These are phyloP conservation scores for Phenganax marumi DNA, from an alignment of 92 coral and sea anemone species.

Conservation along the genomic window DNA sequence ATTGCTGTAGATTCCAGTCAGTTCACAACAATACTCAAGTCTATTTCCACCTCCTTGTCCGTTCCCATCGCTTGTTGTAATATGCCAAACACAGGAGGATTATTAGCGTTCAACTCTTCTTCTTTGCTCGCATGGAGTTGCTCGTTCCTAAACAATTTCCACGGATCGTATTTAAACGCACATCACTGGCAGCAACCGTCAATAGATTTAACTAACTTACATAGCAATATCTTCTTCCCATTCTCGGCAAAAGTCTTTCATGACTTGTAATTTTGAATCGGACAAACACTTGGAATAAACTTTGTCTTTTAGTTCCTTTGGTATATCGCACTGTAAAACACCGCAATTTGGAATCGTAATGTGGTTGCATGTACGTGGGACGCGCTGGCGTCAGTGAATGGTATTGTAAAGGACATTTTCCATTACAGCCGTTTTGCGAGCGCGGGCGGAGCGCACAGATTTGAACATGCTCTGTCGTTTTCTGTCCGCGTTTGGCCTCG, in stretches of 20 bases:
- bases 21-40: not conserved
- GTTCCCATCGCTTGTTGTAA: not conserved
- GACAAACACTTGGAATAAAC: slow-evolving; percentile 1
- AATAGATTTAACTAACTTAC: not conserved
- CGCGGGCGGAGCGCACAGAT: too few relatives aligned
- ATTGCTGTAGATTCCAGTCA: not conserved
- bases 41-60: slow-evolving; percentile 8
- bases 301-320: slow-evolving; percentile 18
- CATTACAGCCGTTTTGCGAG: not conserved
- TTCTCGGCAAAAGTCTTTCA: not conserved
- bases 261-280: slow-evolving; percentile 10
- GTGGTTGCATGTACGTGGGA: not conserved
- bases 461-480: too few relatives aligned
- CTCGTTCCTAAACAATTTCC: slow-evolving; percentile 11
- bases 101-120: slow-evolving; percentile 3
- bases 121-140: slow-evolving; percentile 2
- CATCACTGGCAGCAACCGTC: too few relatives aligned
- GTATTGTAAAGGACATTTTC: too few relatives aligned
- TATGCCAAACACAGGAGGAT: slow-evolving; percentile 14
- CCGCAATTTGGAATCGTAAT: not conserved
- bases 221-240: not conserved
- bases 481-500: too few relatives aligned
- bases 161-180: too few relatives aligned
- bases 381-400: not conserved
- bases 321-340: not conserved